Evolutionary conservation across 2,888 invertebrate genomes (phyloP).

Genomic region (Asteroscopus sphinx): DNA sequence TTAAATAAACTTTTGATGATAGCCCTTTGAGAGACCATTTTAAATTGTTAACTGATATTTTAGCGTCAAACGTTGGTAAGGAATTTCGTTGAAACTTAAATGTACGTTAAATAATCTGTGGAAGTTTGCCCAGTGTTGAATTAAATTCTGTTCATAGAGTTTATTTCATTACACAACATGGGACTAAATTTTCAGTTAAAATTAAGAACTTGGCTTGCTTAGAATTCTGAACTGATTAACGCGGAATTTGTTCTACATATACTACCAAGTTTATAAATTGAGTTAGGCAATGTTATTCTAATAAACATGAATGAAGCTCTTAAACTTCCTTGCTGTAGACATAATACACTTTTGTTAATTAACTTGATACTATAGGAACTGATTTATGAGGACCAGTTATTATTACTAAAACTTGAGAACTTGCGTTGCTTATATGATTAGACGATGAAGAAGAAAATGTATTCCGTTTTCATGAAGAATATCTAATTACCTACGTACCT

Average conservation of each 20-base stretch:
- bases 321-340: constrained; percentile 5
- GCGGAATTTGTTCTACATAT: constrained; percentile 28
- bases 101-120: constrained; percentile 23
- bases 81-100: constrained; percentile 16
- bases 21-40: constrained; percentile 23
- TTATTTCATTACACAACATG: constrained; percentile 37
- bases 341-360: no score
- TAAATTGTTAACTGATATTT: constrained; percentile 21
- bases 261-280: constrained; percentile 23
- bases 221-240: constrained; percentile 40
- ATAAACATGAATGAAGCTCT: constrained; percentile 19
- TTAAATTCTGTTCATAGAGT: constrained; percentile 38
- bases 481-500: no score
- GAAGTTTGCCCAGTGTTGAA: constrained; percentile 31
- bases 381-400: no score
- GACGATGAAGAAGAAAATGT: no score
- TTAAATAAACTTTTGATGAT: constrained; percentile 28
- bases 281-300: constrained; percentile 28
- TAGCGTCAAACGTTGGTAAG: constrained; percentile 6
- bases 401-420: no score
- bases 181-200: constrained; percentile 35
- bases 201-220: constrained; percentile 37
- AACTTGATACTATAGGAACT: no score
- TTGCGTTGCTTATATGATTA: no score
- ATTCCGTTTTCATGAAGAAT: no score